Evolutionary conservation across 2,797 vertebrate species (phyloP).

Genomic region (Adrianichthys oophorus): DNA sequence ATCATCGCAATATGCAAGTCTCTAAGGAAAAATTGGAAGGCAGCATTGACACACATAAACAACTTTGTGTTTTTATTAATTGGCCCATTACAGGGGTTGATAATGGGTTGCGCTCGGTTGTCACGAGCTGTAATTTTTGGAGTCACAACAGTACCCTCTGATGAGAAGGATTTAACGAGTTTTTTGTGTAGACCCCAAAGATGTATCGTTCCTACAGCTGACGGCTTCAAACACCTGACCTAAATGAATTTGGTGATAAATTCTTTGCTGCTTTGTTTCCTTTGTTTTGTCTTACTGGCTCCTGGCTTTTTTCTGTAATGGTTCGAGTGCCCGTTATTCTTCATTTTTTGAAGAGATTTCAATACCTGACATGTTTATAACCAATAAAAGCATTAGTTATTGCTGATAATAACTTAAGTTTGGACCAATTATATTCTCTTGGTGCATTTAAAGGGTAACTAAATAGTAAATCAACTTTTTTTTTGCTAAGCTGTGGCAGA

Average conservation of each 20-base stretch:
- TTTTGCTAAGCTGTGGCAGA: no score
- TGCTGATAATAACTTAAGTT: no score
- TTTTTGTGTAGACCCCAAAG: conserved; percentile 24
- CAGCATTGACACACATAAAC: conserved; percentile 29
- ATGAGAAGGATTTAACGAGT: conserved; percentile 60
- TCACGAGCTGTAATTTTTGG: conserved; percentile 59
- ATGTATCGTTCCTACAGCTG: conserved; percentile 4
- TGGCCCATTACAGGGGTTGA: conserved; percentile 68
- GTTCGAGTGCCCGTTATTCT: no score
- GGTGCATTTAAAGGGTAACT: no score
- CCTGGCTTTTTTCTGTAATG: no score
- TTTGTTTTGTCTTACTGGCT: no score
- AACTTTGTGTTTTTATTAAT: conserved; percentile 67
- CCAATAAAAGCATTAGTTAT: no score
- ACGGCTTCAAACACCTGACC: conserved; percentile 14
- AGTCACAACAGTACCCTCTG: conserved; percentile 52
- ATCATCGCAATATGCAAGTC: conserved; percentile 82
- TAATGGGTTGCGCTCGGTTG: conserved; percentile 61
- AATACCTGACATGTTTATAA: no score
- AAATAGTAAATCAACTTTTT: no score
- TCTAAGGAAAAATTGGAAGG: conserved; percentile 76
- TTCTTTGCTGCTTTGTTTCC: neutral
- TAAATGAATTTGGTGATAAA: conserved; percentile 11
- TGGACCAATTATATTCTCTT: no score
- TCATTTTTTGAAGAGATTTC: no score